Evolutionary conservation across 1,140 invertebrate genomes (phyloP).

Genomic region (Aphelinus certus): DNA sequence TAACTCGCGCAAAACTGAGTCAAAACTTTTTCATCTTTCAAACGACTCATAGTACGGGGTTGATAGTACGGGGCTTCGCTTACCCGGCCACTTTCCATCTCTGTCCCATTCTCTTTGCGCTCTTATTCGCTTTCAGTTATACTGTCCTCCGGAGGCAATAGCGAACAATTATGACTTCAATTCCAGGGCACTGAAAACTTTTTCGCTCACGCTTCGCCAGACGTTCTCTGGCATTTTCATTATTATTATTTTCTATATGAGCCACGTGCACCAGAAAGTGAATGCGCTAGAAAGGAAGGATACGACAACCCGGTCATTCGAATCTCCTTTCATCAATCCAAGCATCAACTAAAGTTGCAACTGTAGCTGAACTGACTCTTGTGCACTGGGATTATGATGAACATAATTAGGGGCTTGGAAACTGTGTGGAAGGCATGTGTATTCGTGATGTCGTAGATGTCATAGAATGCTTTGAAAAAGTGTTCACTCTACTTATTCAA

Average conservation of each 20-base stretch:
- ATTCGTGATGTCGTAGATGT: too few species aligned
- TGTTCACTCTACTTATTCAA: too few species aligned
- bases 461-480: too few species aligned
- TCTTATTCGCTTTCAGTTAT: neutral
- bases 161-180: slow-evolving; percentile 40
- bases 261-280: neutral
- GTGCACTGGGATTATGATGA: too few species aligned
- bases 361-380: too few species aligned
- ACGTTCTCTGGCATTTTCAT: slow-evolving; percentile 1
- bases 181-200: slow-evolving; percentile 26
- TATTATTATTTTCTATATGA: slow-evolving; percentile 1
- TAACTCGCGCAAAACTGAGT: neutral
- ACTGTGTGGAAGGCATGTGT: too few species aligned
- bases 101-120: neutral
- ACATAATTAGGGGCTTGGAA: too few species aligned
- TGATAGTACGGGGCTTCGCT: neutral
- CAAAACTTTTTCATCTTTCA: neutral
- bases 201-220: slow-evolving; percentile 9
- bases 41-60: neutral
- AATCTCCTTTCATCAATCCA: too few species aligned
- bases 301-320: too few species aligned
- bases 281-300: too few species aligned
- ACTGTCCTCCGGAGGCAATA: slow-evolving; percentile 20
- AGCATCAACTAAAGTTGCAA: too few species aligned
- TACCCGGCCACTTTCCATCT: neutral